These are phyloP conservation scores for Bilobella aurantiaca DNA, from an alignment of 1,140 invertebrate genomes.

Conservation along the genomic window DNA sequence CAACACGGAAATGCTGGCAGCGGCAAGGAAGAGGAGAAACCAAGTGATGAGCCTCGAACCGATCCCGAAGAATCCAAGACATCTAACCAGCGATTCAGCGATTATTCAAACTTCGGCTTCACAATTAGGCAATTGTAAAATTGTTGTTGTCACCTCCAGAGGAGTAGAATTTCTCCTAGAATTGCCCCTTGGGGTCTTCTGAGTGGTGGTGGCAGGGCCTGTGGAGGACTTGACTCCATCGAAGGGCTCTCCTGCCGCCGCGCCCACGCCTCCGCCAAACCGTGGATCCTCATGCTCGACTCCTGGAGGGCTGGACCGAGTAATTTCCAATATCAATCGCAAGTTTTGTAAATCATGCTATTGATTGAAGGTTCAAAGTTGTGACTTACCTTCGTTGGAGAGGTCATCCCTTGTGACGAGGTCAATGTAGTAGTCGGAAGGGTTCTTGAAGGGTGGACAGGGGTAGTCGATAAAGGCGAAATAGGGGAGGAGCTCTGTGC, in stretches of 20 bases:
- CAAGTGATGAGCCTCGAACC: constrained; percentile 71
- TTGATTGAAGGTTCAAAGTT: too few species aligned
- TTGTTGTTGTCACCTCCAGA: too few species aligned
- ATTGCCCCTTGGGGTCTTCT: constrained; percentile 44
- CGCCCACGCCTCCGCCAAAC: constrained; percentile 69
- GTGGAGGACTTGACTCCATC: constrained; percentile 66
- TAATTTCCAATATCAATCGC: too few species aligned
- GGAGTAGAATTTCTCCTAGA: constrained; percentile 54
- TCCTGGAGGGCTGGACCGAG: constrained; percentile 90
- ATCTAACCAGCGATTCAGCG: constrained; percentile 8
- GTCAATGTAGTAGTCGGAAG: constrained; percentile 85
- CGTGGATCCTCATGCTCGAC: constrained; percentile 77
- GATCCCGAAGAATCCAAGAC: constrained; percentile 61
- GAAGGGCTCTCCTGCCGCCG: constrained; percentile 54
- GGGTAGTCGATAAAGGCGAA: constrained; percentile 88
- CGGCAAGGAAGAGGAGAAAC: constrained; percentile 61
- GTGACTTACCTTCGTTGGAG: constrained; percentile 77
- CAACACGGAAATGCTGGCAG: constrained; percentile 65
- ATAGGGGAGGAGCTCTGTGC: constrained; percentile 81
- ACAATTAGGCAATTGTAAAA: too few species aligned
- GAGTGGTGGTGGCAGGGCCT: constrained; percentile 56
- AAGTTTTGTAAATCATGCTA: too few species aligned
- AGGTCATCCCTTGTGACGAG: constrained; percentile 78
- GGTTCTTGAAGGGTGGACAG: constrained; percentile 90
- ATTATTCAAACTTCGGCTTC: too few species aligned